Evolutionary conservation across 2,113 vertebrate genomes (phyloP), one percentile per base, ranked within the genome.

Genomic region (Phyllopteryx taeniolatus): DNA sequence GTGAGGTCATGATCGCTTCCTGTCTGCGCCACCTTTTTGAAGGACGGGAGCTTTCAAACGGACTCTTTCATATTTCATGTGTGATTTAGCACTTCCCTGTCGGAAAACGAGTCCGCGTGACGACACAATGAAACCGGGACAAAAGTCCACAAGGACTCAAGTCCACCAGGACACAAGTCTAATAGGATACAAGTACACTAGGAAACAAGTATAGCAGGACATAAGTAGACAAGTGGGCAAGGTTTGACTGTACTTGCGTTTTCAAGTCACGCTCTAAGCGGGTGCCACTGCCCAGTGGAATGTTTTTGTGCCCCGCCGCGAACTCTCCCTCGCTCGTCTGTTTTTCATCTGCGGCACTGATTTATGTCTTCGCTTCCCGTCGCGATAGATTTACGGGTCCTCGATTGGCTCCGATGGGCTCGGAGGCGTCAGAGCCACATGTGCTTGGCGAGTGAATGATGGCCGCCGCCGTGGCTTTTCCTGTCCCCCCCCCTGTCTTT

Each of bases 391-490:
- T 31, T 59, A 59, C 13, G 22, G 22, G 22, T 93, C 93, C 93
- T 94, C 95, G 95, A 96, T 95, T 96, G 27, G 98, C 96, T 97
- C 97, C 96, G 97, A 99, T 98, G 97, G 96, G 96, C 96, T 98
- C 94, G 96, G 96, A 97, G 95, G 96, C 96, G 97, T 96, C 95
- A 95, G 94, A 95, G 94, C 95, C 97, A 99, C 96, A 99, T 99
- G 97, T 96, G 95, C 49, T 51, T 7, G 49, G 15, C 91, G 92
- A 93, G 92, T 94, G 94, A 95, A 93, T 86, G 87, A 88, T 69
- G 56, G 86, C 86, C 82, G 31, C 83, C 79, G 49, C 85, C 73
- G 46, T 77, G 71, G 77, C 75, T 62, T 51, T 51, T 51, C 15
- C 15, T 51, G 15, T 51, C 15, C 3, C 4, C 15, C 27, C 27